A percentile compares a stretch with the other conserved stretches of the same genome.
Evolutionary conservation across 2,797 vertebrate genomes (phyloP).

Genomic region (Chelmon rostratus): DNA sequence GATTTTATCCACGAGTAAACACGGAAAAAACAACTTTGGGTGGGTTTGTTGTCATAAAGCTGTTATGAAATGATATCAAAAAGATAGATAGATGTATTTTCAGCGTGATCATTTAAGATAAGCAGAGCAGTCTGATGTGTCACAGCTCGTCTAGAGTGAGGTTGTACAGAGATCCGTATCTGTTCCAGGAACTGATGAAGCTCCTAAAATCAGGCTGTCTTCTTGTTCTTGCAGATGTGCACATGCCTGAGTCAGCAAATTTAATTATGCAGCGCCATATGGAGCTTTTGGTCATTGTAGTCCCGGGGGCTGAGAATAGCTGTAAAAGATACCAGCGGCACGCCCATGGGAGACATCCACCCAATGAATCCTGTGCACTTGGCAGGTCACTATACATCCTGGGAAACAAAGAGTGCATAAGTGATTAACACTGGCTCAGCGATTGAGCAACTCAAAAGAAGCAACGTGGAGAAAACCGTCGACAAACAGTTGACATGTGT

Average conservation of each 20-base stretch:
- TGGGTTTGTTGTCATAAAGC: background rate
- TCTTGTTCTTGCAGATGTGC: slow-evolving; percentile 37
- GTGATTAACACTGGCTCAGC: background rate
- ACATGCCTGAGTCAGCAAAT: slow-evolving; percentile 33
- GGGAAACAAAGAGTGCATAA: background rate
- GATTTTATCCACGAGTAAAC: background rate
- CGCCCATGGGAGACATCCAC: background rate
- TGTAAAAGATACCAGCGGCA: slow-evolving; percentile 11
- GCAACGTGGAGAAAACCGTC: slow-evolving; percentile 9
- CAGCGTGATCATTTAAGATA: background rate
- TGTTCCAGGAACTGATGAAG: slow-evolving; percentile 15
- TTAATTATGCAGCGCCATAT: slow-evolving; percentile 27
- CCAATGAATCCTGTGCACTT: background rate
- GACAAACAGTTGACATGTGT: slow-evolving; percentile 9
- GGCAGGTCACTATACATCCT: background rate
- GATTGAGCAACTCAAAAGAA: slow-evolving; percentile 15
- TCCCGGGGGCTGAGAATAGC: slow-evolving; percentile 4
- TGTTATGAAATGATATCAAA: background rate
- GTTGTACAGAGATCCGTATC: slow-evolving; percentile 8
- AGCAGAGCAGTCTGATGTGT: slow-evolving; percentile 4
- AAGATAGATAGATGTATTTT: background rate
- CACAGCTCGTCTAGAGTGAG: background rate
- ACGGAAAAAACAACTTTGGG: background rate
- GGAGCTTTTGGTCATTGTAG: slow-evolving; percentile 7
- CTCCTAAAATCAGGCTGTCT: slow-evolving; percentile 17